Evolutionary conservation across 2,888 invertebrate species (phyloP), one percentile per base, ranked within the genome.

Genomic region (Pyrgus malvae): DNA sequence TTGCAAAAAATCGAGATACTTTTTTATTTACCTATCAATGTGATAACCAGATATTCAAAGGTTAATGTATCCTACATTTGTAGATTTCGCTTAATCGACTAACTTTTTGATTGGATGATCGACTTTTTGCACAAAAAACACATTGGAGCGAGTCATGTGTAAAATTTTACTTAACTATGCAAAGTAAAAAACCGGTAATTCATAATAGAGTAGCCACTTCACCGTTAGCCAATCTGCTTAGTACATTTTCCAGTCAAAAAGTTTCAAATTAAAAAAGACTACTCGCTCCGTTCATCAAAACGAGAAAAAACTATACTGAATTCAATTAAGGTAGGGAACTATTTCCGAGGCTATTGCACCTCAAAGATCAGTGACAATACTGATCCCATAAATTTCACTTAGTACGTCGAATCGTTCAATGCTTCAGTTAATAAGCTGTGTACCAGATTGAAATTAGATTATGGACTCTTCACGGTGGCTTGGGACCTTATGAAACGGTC

Each of bases 401-500:
- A 56, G 66, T 79, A 80, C 77, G 65, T 72, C 83, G 80, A 84
- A 87, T 82, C 74, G 76, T 60, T 78, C 70, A 82, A 79, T 79
- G 71, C 70, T 70, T 68, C 67, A 72, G 65, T 73, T 81, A 83
- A 83, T 84, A 83, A 81, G 73, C 73, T 72, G 71, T 76, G 73
- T 75, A 79, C 74, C 76, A 78, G 81, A 80, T 86, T 80, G 78
- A 88, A 89, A 90, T 89, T 89, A 83, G 81, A 90, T 90, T 89
- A 89, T 73, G 63, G 72, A 65, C 62, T 61, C 75, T 85, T 87
- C 89, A 88, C 81, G 88, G 74, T 68, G 74, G 63, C 70, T 85
- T 83, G 71, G 66, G 70, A 80, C 65, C 74, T 85, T 76, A 86
- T 86, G 83, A 82, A 82, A 83, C 70, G 76, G 81, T 82, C 87